These are phyloP conservation scores for Stichodactyla helianthus DNA, from an alignment of 64 coral and sea anemone species.

Conservation along the genomic window DNA sequence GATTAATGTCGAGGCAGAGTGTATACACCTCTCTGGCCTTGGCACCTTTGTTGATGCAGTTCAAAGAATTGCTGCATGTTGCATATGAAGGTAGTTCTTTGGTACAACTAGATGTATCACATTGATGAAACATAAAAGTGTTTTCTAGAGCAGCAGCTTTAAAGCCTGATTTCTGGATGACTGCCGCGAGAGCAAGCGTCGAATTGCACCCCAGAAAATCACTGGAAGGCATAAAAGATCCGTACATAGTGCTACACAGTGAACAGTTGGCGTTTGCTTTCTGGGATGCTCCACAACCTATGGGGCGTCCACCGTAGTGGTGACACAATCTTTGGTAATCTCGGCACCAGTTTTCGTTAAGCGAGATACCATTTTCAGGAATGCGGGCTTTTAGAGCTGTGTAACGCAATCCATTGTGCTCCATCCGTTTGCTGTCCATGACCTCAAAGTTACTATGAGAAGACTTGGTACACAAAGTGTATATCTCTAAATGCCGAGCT, in stretches of 20 bases:
- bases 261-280: background rate
- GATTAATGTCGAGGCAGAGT: constrained; percentile 17
- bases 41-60: constrained; percentile 12
- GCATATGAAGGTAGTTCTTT: constrained; percentile 1
- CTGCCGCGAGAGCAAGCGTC: background rate
- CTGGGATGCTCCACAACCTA: background rate
- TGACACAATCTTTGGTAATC: constrained; percentile 45
- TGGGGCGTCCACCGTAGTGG: constrained; percentile 7
- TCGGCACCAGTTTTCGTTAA: constrained; percentile 26
- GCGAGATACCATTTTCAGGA: background rate
- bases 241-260: background rate
- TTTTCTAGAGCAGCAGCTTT: background rate
- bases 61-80: background rate
- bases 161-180: background rate
- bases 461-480: constrained; percentile 31
- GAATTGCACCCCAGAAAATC: constrained; percentile 16
- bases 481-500: constrained; percentile 9
- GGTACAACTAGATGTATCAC: background rate
- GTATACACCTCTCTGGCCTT: constrained; percentile 23
- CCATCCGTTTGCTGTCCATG: background rate
- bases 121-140: constrained; percentile 32
- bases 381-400: constrained; percentile 16
- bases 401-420: background rate
- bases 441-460: constrained; percentile 17
- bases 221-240: constrained; percentile 2